Evolutionary conservation across 2,797 vertebrate genomes (phyloP).

Genomic region (Kryptopterus vitreolus): DNA sequence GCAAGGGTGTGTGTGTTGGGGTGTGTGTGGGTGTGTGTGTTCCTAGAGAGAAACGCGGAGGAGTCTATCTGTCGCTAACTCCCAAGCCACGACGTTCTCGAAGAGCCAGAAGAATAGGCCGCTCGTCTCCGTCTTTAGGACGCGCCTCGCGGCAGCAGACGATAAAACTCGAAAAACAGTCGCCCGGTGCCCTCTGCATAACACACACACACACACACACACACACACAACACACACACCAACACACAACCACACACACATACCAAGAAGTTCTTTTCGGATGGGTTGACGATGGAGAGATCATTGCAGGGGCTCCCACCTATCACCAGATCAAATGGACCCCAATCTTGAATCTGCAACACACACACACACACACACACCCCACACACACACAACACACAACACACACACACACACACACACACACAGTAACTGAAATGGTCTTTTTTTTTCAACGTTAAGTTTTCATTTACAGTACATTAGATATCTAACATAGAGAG

Average conservation of each 20-base stretch:
- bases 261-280: slow-evolving; percentile 91
- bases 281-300: slow-evolving; percentile 87
- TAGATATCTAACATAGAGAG: too few relatives aligned
- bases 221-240: not conserved
- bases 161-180: slow-evolving; percentile 94
- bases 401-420: too few relatives aligned
- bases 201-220: slow-evolving; percentile 39
- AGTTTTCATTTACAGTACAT: too few relatives aligned
- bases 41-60: slow-evolving; percentile 92
- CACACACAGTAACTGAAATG: too few relatives aligned
- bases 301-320: slow-evolving; percentile 92
- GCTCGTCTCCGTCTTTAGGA: slow-evolving; percentile 84
- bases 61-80: slow-evolving; percentile 91
- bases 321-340: slow-evolving; percentile 93
- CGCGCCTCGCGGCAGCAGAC: slow-evolving; percentile 86
- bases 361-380: slow-evolving; percentile 37
- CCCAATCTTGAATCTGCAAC: slow-evolving; percentile 89
- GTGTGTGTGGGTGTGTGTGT: slow-evolving; percentile 35
- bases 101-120: slow-evolving; percentile 97
- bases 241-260: not conserved
- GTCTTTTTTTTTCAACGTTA: not conserved
- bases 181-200: slow-evolving; percentile 85
- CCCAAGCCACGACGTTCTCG: slow-evolving; percentile 95
- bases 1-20: not conserved
- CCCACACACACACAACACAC: too few relatives aligned